phyloP scores from a whole-genome alignment of 2,113 vertebrate genomes.

The Manacus vitellinus region DNA sequence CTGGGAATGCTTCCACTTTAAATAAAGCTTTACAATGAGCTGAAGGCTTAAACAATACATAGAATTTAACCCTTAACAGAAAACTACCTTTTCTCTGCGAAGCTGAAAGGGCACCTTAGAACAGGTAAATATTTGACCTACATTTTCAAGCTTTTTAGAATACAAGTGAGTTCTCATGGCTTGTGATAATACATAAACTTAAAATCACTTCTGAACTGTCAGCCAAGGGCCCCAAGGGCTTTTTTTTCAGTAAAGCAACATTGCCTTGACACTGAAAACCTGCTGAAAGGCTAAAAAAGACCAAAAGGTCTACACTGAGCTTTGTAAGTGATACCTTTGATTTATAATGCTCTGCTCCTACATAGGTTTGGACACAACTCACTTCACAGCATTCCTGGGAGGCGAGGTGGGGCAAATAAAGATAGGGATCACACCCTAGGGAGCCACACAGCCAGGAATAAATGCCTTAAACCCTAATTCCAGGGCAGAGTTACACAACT shows the following conservation, averaged over 20 bases:
- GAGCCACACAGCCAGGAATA: background rate
- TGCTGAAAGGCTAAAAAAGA: background rate
- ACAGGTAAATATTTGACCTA: background rate
- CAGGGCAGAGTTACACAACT: background rate
- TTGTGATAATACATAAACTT: background rate
- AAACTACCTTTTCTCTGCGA: background rate
- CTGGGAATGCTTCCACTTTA: background rate
- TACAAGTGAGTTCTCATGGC: background rate
- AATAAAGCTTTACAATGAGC: background rate
- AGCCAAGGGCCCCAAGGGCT: background rate
- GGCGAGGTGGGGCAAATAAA: background rate
- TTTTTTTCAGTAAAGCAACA: background rate
- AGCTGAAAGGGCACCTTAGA: background rate
- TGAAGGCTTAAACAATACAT: background rate
- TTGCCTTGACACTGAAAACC: background rate
- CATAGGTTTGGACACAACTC: background rate
- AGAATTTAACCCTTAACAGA: background rate
- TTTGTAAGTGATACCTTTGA: background rate
- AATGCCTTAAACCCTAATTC: background rate
- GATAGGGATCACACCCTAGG: background rate
- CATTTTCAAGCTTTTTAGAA: background rate
- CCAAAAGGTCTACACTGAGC: background rate
- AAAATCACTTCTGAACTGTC: background rate
- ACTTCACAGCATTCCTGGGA: conserved; percentile 16
- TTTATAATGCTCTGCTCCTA: background rate